These are phyloP conservation scores for Nasalis larvatus DNA, from an alignment of 2,113 vertebrate species.

Conservation along the genomic window DNA sequence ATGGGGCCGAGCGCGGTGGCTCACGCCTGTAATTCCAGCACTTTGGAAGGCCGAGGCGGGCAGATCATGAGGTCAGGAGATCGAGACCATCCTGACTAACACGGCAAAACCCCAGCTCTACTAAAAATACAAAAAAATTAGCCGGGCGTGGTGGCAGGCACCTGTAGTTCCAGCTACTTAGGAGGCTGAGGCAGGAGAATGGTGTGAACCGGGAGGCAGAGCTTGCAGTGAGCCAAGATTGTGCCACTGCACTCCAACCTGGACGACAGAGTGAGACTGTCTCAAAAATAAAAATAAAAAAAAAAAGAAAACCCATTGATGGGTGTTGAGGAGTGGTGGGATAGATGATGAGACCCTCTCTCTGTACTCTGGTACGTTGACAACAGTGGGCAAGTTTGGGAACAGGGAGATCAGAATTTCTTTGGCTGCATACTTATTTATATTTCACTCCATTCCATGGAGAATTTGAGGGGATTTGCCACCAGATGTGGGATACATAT, in stretches of 20 bases:
- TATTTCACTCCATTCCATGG: neutral
- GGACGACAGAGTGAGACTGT: too few relatives aligned
- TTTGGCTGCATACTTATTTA: neutral
- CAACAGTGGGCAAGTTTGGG: neutral
- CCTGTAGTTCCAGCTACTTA: too few relatives aligned
- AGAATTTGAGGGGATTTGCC: neutral
- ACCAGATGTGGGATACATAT: neutral
- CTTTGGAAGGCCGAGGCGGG: too few relatives aligned
- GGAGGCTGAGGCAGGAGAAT: too few relatives aligned
- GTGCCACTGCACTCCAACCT: too few relatives aligned
- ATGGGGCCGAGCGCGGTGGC: neutral
- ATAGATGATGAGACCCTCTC: neutral
- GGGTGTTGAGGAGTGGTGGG: neutral
- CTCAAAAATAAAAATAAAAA: neutral
- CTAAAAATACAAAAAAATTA: too few relatives aligned
- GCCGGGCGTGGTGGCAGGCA: fast-evolving
- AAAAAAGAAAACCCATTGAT: neutral
- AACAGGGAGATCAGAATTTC: neutral
- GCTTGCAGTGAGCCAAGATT: too few relatives aligned
- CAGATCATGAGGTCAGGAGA: too few relatives aligned
- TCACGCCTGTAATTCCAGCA: too few relatives aligned
- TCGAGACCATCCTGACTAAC: too few relatives aligned
- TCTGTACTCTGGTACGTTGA: neutral
- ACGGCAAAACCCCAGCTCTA: too few relatives aligned
- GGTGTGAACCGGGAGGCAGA: too few relatives aligned